Conservation (phyloP, 2,888 invertebrate species). For the Ernsta delagoae region DNA sequence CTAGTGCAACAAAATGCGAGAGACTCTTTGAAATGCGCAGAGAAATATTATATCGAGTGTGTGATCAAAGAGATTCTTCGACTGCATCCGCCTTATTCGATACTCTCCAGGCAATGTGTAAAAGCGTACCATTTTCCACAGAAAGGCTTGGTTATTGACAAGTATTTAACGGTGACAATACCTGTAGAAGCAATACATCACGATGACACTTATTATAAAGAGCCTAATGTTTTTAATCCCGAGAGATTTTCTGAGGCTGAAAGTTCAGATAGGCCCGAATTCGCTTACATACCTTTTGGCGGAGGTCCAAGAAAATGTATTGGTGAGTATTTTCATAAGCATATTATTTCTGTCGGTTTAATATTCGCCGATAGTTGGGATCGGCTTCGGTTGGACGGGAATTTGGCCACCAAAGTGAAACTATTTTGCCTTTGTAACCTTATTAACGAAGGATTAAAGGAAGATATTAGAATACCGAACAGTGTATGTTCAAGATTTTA, state of each 20-base stretch:
- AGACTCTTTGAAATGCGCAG: constrained; percentile 47
- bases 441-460: constrained; percentile 31
- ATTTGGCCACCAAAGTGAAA: constrained; percentile 37
- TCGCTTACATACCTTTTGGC: constrained; percentile 72
- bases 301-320: constrained; percentile 76
- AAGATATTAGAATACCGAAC: constrained; percentile 21
- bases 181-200: constrained; percentile 71
- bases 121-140: constrained; percentile 68
- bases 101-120: constrained; percentile 69
- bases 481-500: not conserved
- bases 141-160: constrained; percentile 65
- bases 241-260: constrained; percentile 65
- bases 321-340: constrained; percentile 57
- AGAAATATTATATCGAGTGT: constrained; percentile 62
- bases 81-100: constrained; percentile 70
- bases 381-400: constrained; percentile 35
- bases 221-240: constrained; percentile 66
- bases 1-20: constrained; percentile 63
- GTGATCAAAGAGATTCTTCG: constrained; percentile 73
- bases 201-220: constrained; percentile 62
- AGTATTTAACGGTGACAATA: constrained; percentile 65
- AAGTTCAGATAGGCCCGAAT: constrained; percentile 52
- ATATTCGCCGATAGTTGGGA: constrained; percentile 33
- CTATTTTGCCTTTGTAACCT: constrained; percentile 36
- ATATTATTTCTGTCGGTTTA: constrained; percentile 38